These are phyloP conservation scores for Microplitis manilae DNA, from an alignment of 2,888 invertebrate genomes.

Conservation along the genomic window DNA sequence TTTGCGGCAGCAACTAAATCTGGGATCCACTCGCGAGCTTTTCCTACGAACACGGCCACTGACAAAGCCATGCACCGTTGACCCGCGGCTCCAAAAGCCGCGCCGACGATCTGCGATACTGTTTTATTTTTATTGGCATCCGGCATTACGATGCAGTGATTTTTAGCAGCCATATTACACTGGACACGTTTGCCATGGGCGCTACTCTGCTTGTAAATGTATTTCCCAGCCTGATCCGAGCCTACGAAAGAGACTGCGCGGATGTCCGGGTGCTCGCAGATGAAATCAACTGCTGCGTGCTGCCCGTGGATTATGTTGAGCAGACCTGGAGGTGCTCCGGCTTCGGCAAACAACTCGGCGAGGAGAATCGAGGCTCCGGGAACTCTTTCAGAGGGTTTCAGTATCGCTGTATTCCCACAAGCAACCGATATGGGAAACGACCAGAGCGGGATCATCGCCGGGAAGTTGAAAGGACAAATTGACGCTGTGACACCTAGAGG, in stretches of 20 bases:
- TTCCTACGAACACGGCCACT: slow-evolving; percentile 91
- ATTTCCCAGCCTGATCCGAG: slow-evolving; percentile 94
- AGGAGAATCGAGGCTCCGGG: slow-evolving; percentile 97
- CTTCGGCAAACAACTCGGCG: slow-evolving; percentile 92
- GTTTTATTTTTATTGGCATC: slow-evolving; percentile 98
- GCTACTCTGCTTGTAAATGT: slow-evolving; percentile 94
- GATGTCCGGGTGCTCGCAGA: slow-evolving; percentile 96
- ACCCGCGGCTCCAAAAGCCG: slow-evolving; percentile 99
- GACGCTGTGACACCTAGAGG: slow-evolving; percentile 96
- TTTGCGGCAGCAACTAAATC: slow-evolving; percentile 89
- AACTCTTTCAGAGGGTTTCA: slow-evolving; percentile 98
- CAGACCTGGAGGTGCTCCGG: slow-evolving; percentile 96
- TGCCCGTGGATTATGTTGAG: slow-evolving; percentile 98
- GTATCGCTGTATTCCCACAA: slow-evolving; percentile 94
- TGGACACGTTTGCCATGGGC: slow-evolving; percentile 96
- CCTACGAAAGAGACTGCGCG: slow-evolving; percentile 99
- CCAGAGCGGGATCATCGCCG: slow-evolving; percentile 99
- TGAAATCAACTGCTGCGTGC: slow-evolving; percentile 95
- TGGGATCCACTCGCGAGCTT: slow-evolving; percentile 91
- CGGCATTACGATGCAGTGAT: slow-evolving; percentile 96
- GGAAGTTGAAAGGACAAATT: slow-evolving; percentile 99
- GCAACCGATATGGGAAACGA: slow-evolving; percentile 89
- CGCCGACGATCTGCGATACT: slow-evolving; percentile 91
- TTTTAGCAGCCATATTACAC: slow-evolving; percentile 99
- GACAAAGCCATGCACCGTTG: slow-evolving; percentile 99